Base-by-base conservation (phyloP, 2,113 vertebrate species). In the Eudyptes chrysolophus region DNA sequence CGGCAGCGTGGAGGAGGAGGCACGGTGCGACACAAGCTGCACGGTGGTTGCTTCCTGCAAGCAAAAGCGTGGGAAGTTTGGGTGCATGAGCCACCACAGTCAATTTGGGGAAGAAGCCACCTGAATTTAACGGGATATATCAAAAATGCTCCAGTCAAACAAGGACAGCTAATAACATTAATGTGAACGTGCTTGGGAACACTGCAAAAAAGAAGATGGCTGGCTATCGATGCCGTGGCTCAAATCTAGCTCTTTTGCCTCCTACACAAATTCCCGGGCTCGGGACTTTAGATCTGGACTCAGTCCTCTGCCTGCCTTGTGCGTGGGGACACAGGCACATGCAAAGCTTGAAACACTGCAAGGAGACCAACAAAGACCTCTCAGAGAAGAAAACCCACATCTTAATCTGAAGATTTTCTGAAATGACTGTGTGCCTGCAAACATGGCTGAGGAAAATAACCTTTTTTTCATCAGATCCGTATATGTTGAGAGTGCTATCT, bases 1-100 rank as follows among this genome's bases (percentile, higher is more conserved):
- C 2, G 4, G 9, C 30, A 32, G 12, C 9, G 3, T 0, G 1
- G 32, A 76, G 20, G 32, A 22, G 34, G 13, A 12, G 32, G 32
- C 61, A 44, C 2, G 2, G 21, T 11, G 6, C 10, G 34, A 51
- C 16, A 25, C 1, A 1, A 49, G 58, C 40, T 34, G 42, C 1
- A 4, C 5, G 0, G 6, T 38, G 40, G 32, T 49, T 3, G 1
- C 25, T 66, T 61, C 29, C 64, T 86, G 4, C 19, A 49, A 60
- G 44, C 1, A 6, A n/a, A 38, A 48, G 15, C 3, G 0, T 44
- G 75, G 10, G 29, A 22, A 10, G 40, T 65, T 65, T 54, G 38
- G 36, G 21, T 66, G 25, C n/a, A 16, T 4, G 27, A 66, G 38
- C 30, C 44, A 86, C 51, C 32, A 32, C 49, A 19, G 12, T 66